phyloP scores from a whole-genome alignment of 2,113 vertebrate genomes.

The Scopus umbretta region DNA sequence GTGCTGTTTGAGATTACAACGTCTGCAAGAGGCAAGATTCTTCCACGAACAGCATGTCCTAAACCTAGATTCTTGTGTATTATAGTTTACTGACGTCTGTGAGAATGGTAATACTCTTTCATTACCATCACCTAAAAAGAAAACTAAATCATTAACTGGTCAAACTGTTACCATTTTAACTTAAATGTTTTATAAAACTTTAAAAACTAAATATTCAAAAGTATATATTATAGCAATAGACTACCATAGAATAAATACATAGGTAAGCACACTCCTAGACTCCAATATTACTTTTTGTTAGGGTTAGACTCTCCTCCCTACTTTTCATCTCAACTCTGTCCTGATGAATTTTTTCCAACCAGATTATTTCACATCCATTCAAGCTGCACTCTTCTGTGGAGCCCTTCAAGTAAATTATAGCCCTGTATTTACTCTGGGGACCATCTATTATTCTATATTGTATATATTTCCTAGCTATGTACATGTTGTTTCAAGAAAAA shows the following conservation, averaged over 20 bases:
- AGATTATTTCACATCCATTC: not conserved
- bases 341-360: not conserved
- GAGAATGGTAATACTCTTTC: constrained; percentile 19
- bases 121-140: constrained; percentile 4
- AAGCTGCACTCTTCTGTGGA: not conserved
- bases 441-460: constrained; percentile 48
- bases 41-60: not conserved
- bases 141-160: constrained; percentile 37
- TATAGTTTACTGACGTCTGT: not conserved
- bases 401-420: not conserved
- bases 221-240: constrained; percentile 56
- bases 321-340: not conserved
- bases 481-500: constrained; percentile 70
- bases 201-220: constrained; percentile 54
- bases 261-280: constrained; percentile 8
- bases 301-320: not conserved
- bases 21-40: not conserved
- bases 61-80: not conserved
- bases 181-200: constrained; percentile 37
- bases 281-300: not conserved
- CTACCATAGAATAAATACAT: constrained; percentile 51
- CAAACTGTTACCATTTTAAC: constrained; percentile 29
- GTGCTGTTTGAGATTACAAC: not conserved
- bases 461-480: constrained; percentile 56
- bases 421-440: constrained; percentile 40